phyloP scores from a whole-genome alignment of 1,140 invertebrate species.

The Phymastichus coffea region DNA sequence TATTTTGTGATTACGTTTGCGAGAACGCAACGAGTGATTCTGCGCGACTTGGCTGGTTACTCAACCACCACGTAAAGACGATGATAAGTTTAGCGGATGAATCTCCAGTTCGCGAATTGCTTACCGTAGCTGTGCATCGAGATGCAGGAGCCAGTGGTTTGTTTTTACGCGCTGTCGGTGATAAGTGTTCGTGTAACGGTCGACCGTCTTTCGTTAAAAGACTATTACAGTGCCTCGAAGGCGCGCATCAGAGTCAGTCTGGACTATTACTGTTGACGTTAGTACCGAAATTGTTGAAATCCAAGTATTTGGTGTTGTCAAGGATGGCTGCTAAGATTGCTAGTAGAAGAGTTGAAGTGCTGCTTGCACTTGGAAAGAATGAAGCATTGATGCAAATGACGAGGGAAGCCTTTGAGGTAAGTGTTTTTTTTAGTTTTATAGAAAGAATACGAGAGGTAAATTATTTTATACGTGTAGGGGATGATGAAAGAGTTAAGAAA shows the following conservation, averaged over 20 bases:
- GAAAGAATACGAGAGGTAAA: not conserved
- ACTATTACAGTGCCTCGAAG: slow-evolving; percentile 64
- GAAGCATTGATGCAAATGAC: slow-evolving; percentile 61
- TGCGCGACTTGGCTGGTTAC: slow-evolving; percentile 75
- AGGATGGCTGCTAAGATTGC: slow-evolving; percentile 64
- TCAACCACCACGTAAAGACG: slow-evolving; percentile 71
- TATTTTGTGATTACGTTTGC: slow-evolving; percentile 72
- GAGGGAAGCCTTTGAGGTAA: slow-evolving; percentile 59
- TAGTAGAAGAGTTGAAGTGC: slow-evolving; percentile 63
- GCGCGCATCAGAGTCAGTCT: slow-evolving; percentile 67
- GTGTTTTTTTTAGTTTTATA: not conserved
- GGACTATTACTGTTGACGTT: slow-evolving; percentile 64
- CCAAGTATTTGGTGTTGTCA: slow-evolving; percentile 62
- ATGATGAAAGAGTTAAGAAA: slow-evolving; percentile 58
- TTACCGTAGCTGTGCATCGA: slow-evolving; percentile 62
- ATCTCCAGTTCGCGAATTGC: slow-evolving; percentile 66
- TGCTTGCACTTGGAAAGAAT: slow-evolving; percentile 60
- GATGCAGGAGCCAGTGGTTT: slow-evolving; percentile 69
- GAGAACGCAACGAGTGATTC: slow-evolving; percentile 68
- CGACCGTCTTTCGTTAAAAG: slow-evolving; percentile 59
- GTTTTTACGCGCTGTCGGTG: slow-evolving; percentile 70
- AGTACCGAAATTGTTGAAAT: slow-evolving; percentile 62
- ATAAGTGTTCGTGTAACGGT: slow-evolving; percentile 36
- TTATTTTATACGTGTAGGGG: slow-evolving; percentile 21
- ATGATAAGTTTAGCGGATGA: slow-evolving; percentile 64